These are phyloP conservation scores for Pipistrellus kuhlii DNA, from an alignment of 2,797 vertebrate species.

Conservation along the genomic window DNA sequence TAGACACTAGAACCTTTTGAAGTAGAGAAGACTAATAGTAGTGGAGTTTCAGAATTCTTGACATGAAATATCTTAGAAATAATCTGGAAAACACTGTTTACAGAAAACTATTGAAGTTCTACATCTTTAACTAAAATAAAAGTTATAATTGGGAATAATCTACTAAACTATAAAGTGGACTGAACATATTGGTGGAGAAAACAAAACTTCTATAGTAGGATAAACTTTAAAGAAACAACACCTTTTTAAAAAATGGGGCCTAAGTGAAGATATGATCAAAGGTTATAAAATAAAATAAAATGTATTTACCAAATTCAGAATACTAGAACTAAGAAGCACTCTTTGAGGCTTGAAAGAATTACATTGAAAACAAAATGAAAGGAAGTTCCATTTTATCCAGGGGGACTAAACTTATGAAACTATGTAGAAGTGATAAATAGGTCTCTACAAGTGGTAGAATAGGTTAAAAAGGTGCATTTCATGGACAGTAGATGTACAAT, in stretches of 20 bases:
- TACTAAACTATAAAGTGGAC: conserved; percentile 30
- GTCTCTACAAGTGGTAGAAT: conserved; percentile 1
- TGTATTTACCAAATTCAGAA: conserved; percentile 47
- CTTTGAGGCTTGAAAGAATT: conserved; percentile 55
- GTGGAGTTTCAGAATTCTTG: neutral
- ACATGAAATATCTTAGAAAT: conserved; percentile 22
- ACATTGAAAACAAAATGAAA: conserved; percentile 60
- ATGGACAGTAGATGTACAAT: neutral
- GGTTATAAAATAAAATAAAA: conserved; percentile 42
- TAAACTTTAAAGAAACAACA: neutral
- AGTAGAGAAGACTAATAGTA: neutral
- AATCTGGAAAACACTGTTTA: neutral
- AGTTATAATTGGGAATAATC: neutral
- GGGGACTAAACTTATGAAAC: conserved; percentile 58
- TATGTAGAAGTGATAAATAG: neutral
- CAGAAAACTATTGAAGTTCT: neutral
- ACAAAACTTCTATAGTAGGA: conserved; percentile 15
- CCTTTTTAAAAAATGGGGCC: neutral
- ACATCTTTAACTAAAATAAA: conserved; percentile 2
- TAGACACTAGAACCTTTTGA: neutral
- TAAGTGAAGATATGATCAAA: conserved; percentile 40
- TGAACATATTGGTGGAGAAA: conserved; percentile 43
- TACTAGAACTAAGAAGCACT: conserved; percentile 43
- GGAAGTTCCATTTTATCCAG: conserved; percentile 58
- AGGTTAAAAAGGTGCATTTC: conserved; percentile 31